Evolutionary conservation across 1,140 invertebrate genomes (phyloP).

Genomic region (Neodiprion lecontei): DNA sequence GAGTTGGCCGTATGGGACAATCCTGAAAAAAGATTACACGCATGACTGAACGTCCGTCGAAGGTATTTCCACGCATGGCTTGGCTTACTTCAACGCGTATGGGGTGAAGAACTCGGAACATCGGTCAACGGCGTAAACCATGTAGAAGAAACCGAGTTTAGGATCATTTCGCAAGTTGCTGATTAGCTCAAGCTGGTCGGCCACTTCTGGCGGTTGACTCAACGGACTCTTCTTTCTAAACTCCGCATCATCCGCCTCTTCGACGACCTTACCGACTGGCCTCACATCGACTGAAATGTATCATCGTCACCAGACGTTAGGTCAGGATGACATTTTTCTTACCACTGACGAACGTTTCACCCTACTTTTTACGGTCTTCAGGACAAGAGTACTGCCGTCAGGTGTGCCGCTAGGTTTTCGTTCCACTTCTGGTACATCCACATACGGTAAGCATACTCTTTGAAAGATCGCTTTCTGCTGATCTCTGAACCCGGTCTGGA

Average conservation of each 20-base stretch:
- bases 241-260: constrained; percentile 1
- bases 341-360: background rate
- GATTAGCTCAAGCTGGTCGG: constrained; percentile 65
- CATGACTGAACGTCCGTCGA: constrained; percentile 15
- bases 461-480: constrained; percentile 35
- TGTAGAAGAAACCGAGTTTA: constrained; percentile 69
- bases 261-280: constrained; percentile 28
- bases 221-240: constrained; percentile 35
- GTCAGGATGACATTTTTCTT: too few species aligned
- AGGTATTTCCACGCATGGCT: background rate
- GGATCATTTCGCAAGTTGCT: constrained; percentile 57
- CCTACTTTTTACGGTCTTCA: background rate
- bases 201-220: constrained; percentile 50
- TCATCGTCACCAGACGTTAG: background rate
- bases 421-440: background rate
- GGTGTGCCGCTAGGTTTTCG: background rate
- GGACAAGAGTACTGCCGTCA: background rate
- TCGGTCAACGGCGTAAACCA: constrained; percentile 72
- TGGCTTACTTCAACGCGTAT: constrained; percentile 68
- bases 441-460: constrained; percentile 27
- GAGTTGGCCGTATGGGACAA: constrained; percentile 70
- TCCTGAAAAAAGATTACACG: constrained; percentile 52
- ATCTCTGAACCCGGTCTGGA: constrained; percentile 36
- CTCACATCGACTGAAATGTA: constrained; percentile 25
- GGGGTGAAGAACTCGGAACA: constrained; percentile 75